These are phyloP conservation scores for Hirudo medicinalis DNA, from an alignment of 1,140 invertebrate genomes.

Conservation along the genomic window DNA sequence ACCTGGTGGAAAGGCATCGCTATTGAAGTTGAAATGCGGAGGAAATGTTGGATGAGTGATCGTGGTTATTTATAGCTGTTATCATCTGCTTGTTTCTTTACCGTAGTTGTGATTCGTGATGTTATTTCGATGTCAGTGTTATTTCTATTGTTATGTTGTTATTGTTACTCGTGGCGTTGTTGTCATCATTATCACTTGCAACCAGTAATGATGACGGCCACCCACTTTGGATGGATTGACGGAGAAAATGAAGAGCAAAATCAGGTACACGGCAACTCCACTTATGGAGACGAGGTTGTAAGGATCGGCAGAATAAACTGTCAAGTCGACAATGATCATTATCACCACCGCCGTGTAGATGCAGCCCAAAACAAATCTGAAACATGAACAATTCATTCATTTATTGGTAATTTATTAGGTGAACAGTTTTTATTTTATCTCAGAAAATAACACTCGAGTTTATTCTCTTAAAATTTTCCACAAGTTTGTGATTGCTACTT, in stretches of 20 bases:
- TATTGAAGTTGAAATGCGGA: not conserved
- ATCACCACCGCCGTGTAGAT: constrained; percentile 22
- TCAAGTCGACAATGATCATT: constrained; percentile 20
- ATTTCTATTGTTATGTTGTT: not conserved
- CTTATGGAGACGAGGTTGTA: constrained; percentile 27
- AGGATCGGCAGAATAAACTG: constrained; percentile 21
- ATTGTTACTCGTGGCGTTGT: not conserved
- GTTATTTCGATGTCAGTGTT: not conserved
- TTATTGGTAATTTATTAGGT: not conserved
- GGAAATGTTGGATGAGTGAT: not conserved
- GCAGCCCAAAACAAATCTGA: constrained; percentile 17
- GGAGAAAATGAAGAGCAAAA: constrained; percentile 28
- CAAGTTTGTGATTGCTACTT: no score
- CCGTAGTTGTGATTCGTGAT: not conserved
- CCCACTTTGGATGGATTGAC: constrained; percentile 29
- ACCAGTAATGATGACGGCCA: not conserved
- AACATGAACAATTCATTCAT: not conserved
- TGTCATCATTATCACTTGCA: not conserved
- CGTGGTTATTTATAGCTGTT: not conserved
- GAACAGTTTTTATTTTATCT: not conserved
- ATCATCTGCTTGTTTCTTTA: no score
- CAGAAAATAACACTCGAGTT: not conserved
- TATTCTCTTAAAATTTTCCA: no score
- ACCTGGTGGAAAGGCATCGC: constrained; percentile 29
- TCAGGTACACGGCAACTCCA: constrained; percentile 27